A percentile compares a stretch with the other conserved stretches of the same genome.
These are phyloP conservation scores for Cercocebus atys DNA, from an alignment of 2,113 vertebrate genomes.

Conservation along the genomic window DNA sequence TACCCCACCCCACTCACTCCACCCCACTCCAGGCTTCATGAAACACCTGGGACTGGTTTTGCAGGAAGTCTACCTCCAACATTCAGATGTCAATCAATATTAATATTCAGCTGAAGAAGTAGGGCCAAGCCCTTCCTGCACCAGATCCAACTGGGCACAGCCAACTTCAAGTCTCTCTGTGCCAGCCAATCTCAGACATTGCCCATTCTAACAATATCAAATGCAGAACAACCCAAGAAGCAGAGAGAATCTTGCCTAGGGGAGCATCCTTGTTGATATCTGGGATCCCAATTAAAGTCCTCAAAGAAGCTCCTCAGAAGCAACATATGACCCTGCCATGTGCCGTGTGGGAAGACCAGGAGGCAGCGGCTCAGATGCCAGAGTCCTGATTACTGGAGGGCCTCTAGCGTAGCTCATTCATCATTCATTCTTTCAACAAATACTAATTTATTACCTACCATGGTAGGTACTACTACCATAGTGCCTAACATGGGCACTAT, in stretches of 20 bases:
- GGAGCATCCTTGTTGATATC: too few relatives aligned
- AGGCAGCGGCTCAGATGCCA: neutral
- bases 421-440: neutral
- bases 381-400: too few relatives aligned
- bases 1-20: neutral
- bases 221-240: neutral
- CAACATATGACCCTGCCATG: neutral
- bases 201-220: neutral
- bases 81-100: neutral
- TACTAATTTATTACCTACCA: neutral
- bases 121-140: neutral
- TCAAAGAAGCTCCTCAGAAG: neutral
- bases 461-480: too few relatives aligned
- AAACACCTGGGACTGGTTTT: conserved; percentile 2
- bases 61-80: neutral
- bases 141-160: neutral
- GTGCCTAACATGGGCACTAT: too few relatives aligned
- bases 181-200: neutral
- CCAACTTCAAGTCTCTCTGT: neutral
- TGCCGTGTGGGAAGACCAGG: neutral
- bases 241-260: neutral
- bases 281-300: neutral
- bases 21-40: neutral
- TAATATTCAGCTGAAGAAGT: neutral
- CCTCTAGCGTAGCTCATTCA: neutral